Conservation (phyloP, 2,888 invertebrate genomes). For the Epistrophella euchroma region DNA sequence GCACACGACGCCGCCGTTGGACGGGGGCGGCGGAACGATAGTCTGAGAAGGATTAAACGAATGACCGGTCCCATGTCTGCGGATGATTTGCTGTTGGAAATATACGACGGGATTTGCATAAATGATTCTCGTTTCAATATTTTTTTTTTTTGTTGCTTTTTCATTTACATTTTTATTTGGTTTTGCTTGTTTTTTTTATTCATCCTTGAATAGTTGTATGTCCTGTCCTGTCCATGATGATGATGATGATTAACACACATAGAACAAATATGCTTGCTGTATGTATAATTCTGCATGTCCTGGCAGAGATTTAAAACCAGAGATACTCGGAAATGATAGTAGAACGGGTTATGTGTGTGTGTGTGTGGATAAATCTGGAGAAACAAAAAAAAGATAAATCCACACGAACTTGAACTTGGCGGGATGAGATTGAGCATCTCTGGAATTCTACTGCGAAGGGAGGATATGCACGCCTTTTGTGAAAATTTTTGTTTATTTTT, state of each 20-base stretch:
- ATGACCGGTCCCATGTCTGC: constrained; percentile 68
- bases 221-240: constrained; percentile 23
- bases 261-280: constrained; percentile 65
- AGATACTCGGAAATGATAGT: constrained; percentile 27
- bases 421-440: constrained; percentile 26
- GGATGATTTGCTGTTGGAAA: constrained; percentile 72
- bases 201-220: constrained; percentile 62
- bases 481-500: constrained; percentile 22
- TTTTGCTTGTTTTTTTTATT: constrained; percentile 8
- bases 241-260: constrained; percentile 70
- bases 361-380: neutral
- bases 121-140: constrained; percentile 61
- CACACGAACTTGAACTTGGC: constrained; percentile 72
- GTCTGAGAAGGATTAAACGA: constrained; percentile 69
- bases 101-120: constrained; percentile 73
- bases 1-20: neutral
- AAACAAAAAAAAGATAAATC: constrained; percentile 47
- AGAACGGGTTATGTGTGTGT: constrained; percentile 2
- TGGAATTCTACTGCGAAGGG: neutral
- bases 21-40: constrained; percentile 26
- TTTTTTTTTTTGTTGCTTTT: constrained; percentile 11
- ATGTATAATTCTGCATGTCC: constrained; percentile 45
- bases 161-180: constrained; percentile 14
- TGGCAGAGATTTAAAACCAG: constrained; percentile 54
- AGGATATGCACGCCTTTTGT: constrained; percentile 61